Base-by-base conservation (phyloP, 2,113 vertebrate species). In the Meles meles region DNA sequence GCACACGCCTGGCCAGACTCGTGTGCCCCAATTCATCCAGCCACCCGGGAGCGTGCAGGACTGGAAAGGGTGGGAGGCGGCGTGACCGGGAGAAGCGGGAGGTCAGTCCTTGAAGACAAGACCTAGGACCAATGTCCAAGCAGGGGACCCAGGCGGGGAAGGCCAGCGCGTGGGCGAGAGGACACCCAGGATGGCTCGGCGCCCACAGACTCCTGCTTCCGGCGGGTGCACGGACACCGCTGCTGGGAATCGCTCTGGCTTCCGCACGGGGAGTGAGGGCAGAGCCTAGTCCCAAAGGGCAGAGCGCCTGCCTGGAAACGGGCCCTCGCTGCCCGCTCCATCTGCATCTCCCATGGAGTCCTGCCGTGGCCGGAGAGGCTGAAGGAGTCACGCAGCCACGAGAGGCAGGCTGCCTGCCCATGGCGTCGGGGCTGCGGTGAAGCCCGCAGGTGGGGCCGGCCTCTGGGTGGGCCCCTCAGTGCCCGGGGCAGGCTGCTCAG, bases 321-420 rank as follows among this genome's bases (percentile, higher is more conserved):
- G 3, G 6, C 34, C 2, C 55, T 37, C 1, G 0, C 34, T 0
- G 3, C 59, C 34, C 0, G 39, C 34, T 3, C 69, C 6, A 13
- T 9, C 47, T 27, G 59, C 34, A 4, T 12, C 61, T 9, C 5
- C 29, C 10, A 0, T 8, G 67, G 39, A 29, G 9, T 1, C 34
- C 20, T 2, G 1, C 84, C 1, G 34, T 12, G 61, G 31, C 49
- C 18, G 9, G 12, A 25, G 76, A 42, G 47, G 5, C 9, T 14
- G 42, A 20, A 39, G 85, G 82, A 25, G 1, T 25, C 37, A 4
- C 0, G 0, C 18, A 0, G 3, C 49, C 10, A 0, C 5, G 6
- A 3, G 1, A 34, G 34, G 34, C 20, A 23, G 23, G 4, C 23
- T 1, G 3, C 20, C 31, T 10, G n/a, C 21, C 63, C 31, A 34